phyloP scores from a whole-genome alignment of 2,888 invertebrate genomes.

The Embidobia sp. region DNA sequence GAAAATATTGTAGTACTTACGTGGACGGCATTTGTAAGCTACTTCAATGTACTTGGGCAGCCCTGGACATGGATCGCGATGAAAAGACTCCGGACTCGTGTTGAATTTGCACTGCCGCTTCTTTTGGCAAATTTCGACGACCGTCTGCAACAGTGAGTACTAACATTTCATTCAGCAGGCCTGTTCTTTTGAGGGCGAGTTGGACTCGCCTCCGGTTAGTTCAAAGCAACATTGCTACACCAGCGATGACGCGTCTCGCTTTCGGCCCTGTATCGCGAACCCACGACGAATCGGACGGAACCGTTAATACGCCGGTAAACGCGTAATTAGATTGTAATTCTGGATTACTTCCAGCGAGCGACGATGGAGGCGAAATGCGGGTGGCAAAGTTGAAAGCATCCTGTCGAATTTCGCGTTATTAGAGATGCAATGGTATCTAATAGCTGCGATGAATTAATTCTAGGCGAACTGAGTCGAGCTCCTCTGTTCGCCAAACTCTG shows the following conservation, averaged over 20 bases:
- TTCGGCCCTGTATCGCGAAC: too few species aligned
- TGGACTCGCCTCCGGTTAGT: background rate
- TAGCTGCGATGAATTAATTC: constrained; percentile 59
- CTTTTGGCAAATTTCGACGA: constrained; percentile 96
- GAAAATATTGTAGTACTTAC: constrained; percentile 85
- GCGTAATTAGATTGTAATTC: constrained; percentile 39
- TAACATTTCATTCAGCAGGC: constrained; percentile 83
- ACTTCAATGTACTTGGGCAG: constrained; percentile 96
- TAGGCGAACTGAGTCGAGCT: constrained; percentile 34
- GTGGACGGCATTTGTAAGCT: constrained; percentile 97
- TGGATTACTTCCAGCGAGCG: constrained; percentile 29
- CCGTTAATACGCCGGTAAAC: constrained; percentile 28
- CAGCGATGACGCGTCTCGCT: background rate
- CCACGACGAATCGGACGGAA: too few species aligned
- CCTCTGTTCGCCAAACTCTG: constrained; percentile 36
- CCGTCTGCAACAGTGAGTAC: constrained; percentile 96
- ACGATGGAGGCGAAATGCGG: constrained; percentile 9
- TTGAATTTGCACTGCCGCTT: constrained; percentile 95
- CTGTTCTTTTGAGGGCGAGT: constrained; percentile 73
- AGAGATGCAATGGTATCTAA: constrained; percentile 56
- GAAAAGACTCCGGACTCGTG: constrained; percentile 93
- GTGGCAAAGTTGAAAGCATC: constrained; percentile 30
- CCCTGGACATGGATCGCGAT: constrained; percentile 95
- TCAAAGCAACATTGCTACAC: background rate
- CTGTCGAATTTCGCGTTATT: constrained; percentile 56